A percentile compares a stretch with the other conserved stretches of the same genome.
Conservation (phyloP, 2,797 vertebrate species). For the Taenioides sp. region DNA sequence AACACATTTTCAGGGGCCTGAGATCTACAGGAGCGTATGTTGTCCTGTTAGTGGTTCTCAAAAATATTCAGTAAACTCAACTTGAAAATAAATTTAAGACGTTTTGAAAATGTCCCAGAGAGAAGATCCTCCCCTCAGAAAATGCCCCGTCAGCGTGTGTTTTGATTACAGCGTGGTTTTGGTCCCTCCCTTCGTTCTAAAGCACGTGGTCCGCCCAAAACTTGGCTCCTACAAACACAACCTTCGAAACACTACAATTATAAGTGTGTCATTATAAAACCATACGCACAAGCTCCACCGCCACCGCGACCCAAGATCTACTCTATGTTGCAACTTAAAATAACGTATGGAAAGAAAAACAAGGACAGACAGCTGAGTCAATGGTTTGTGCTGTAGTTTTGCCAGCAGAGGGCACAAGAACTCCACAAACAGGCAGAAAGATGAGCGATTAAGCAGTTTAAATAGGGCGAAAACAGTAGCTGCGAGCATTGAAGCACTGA, state of each 20-base stretch:
- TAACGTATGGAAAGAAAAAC: not conserved
- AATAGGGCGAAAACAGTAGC: not conserved
- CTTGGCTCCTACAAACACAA: slow-evolving; percentile 15
- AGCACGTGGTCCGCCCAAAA: slow-evolving; percentile 23
- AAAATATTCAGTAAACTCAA: no score
- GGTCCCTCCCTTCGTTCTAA: slow-evolving; percentile 32
- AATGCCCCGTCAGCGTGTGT: slow-evolving; percentile 1
- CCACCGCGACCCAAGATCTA: not conserved
- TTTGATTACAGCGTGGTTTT: slow-evolving; percentile 30
- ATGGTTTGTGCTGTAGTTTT: not conserved
- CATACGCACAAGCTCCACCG: not conserved
- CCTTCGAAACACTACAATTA: slow-evolving; percentile 35
- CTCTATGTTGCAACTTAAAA: not conserved
- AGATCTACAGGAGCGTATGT: no score
- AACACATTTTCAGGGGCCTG: no score
- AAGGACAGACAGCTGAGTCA: not conserved
- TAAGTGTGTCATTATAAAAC: not conserved
- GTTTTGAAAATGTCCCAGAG: not conserved
- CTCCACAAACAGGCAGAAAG: not conserved
- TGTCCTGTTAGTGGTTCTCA: no score
- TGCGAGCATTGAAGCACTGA: not conserved
- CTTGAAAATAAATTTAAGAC: not conserved
- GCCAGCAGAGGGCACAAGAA: not conserved
- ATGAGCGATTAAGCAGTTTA: not conserved
- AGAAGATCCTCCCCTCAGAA: slow-evolving; percentile 28